Evolutionary conservation across 2,888 invertebrate genomes (phyloP).

Genomic region (Sarcophaga rosellei): DNA sequence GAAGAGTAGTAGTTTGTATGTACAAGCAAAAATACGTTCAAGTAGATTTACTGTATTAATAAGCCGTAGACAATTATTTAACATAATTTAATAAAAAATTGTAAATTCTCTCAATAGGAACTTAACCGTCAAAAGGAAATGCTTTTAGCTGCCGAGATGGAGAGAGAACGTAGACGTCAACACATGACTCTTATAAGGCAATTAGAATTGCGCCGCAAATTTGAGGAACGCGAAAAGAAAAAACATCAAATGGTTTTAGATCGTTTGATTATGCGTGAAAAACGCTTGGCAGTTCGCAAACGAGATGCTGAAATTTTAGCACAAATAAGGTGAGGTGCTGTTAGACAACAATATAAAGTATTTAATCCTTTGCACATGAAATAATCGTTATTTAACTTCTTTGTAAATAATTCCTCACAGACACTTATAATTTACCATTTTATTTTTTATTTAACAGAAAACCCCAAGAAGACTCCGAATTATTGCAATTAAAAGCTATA

Average conservation of each 20-base stretch:
- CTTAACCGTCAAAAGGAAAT: constrained; percentile 93
- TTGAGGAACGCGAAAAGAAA: constrained; percentile 91
- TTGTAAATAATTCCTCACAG: neutral
- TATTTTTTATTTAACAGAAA: constrained; percentile 83
- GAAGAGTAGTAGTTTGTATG: constrained; percentile 59
- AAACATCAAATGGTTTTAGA: constrained; percentile 88
- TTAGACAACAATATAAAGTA: constrained; percentile 19
- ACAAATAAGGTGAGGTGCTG: constrained; percentile 83
- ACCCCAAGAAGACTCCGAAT: constrained; percentile 95
- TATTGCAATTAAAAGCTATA: constrained; percentile 88
- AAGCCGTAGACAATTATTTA: too few relatives aligned
- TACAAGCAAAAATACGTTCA: neutral
- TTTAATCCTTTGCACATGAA: neutral
- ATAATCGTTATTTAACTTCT: neutral
- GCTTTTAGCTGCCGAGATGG: constrained; percentile 92
- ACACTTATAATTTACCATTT: neutral
- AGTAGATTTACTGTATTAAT: too few relatives aligned
- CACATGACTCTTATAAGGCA: constrained; percentile 95
- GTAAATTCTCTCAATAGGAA: constrained; percentile 86
- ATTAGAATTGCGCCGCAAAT: constrained; percentile 91
- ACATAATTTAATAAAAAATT: neutral
- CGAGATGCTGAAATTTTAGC: constrained; percentile 87
- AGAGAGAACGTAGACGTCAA: constrained; percentile 93
- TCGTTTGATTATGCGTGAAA: constrained; percentile 91
- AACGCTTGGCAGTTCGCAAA: constrained; percentile 88